Percentiles rank a stretch among this genome's conserved stretches.
Conservation (phyloP, 2,113 vertebrate species). For the Microtus oregoni region DNA sequence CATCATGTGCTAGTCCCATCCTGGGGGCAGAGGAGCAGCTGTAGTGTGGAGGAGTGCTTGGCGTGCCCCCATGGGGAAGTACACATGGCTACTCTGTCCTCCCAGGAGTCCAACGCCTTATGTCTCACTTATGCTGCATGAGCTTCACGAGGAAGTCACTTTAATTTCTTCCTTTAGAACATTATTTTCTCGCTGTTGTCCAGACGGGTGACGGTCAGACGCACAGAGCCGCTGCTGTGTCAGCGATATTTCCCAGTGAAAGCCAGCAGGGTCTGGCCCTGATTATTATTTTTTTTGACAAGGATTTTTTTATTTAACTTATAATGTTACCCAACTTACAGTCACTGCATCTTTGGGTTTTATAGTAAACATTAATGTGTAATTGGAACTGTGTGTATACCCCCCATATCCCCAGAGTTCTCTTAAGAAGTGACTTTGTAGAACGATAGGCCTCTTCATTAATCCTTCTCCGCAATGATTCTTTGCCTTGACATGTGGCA, state of each 20-base stretch:
- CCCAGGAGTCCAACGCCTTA: not conserved
- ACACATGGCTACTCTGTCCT: not conserved
- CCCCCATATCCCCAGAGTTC: constrained; percentile 26
- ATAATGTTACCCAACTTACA: not conserved
- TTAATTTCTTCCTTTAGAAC: constrained; percentile 38
- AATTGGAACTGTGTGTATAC: constrained; percentile 58
- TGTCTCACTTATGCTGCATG: not conserved
- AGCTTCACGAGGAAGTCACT: not conserved
- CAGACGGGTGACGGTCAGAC: not conserved
- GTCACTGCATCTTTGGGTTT: constrained; percentile 23
- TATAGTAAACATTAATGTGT: not conserved
- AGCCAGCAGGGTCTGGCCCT: not conserved
- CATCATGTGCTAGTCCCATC: not conserved
- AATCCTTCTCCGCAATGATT: constrained; percentile 65
- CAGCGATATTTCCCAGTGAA: not conserved
- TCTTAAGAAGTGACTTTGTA: constrained; percentile 53
- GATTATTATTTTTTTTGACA: not conserved
- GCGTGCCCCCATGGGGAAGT: not conserved
- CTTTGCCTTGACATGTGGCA: constrained; percentile 82
- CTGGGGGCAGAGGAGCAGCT: not conserved
- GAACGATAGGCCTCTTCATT: constrained; percentile 69
- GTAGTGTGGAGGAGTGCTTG: not conserved
- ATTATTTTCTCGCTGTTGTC: not conserved
- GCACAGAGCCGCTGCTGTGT: rapidly evolving
- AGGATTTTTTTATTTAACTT: not conserved